Base-by-base conservation (phyloP, 2,888 invertebrate species). In the Zelleria hepariella region DNA sequence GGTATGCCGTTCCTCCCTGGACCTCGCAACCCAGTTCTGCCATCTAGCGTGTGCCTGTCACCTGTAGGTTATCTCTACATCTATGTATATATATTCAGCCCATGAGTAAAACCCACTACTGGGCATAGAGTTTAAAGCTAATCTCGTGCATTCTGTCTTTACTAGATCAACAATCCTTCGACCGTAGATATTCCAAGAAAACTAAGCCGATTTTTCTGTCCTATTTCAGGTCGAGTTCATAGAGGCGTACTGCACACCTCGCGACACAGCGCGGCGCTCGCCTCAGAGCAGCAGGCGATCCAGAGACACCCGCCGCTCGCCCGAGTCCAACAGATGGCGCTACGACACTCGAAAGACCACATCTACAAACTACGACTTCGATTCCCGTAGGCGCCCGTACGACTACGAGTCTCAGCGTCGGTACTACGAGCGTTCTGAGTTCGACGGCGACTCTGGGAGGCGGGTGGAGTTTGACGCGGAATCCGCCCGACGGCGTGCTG, bases 191-290 rank as follows among this genome's bases (percentile, higher is more conserved):
- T n/a, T n/a, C n/a, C n/a, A n/a, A n/a, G n/a, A 27, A 25, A 27
- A 32, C 10, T 26, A 56, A 51, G 20, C 5, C 8, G 20, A 24
- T 32, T 6, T 53, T 66, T 59, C 62, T 62, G 21, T 53, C 85
- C 84, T 82, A 6, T 90, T 90, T 1, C 81, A 93, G 92, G 91
- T 94, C 68, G 93, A 93, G 80, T 91, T 94, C 67, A 86, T 94
- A 78, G 94, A 94, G 78, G 92, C 92, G 61, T 94, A 94, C 77
- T 93, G 93, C 72, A 93, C 93, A 70, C 94, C 94, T 18, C 90
- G 92, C 64, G 94, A 94, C 75, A 93, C 92, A 70, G 83, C 88
- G 15, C 80, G 83, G 27, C 80, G 86, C 54, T 86, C 88, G 8
- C 86, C 88, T 66, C 86, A 82, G 69, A 81, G 86, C 68, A 80